These are phyloP conservation scores for Zingel zingel DNA, from an alignment of 2,113 vertebrate species.

Conservation along the genomic window DNA sequence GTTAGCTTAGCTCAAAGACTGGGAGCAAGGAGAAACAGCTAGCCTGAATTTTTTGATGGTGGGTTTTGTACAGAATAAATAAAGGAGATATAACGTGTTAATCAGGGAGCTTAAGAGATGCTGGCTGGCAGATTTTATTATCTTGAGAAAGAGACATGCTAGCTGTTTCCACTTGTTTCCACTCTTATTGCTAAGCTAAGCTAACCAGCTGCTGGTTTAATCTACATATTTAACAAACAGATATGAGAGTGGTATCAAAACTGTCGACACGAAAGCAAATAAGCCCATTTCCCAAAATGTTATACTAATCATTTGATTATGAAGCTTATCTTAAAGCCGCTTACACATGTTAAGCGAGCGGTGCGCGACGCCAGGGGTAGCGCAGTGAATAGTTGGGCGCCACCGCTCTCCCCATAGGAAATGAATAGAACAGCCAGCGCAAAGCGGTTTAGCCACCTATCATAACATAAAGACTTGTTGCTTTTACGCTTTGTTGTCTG, in stretches of 20 bases:
- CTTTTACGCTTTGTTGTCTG: not conserved
- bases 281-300: not conserved
- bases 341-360: no score
- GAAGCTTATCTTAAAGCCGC: not conserved
- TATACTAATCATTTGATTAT: not conserved
- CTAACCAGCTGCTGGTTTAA: not conserved
- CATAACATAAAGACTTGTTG: not conserved
- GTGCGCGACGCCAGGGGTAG: no score
- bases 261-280: not conserved
- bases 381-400: no score
- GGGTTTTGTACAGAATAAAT: not conserved
- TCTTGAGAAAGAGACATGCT: not conserved
- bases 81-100: not conserved
- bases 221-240: not conserved
- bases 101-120: not conserved
- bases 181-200: constrained; percentile 6
- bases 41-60: not conserved
- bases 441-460: no score
- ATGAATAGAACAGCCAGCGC: no score
- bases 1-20: not conserved
- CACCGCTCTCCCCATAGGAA: no score
- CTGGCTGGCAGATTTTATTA: no score
- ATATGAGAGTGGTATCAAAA: not conserved
- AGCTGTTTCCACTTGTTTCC: not conserved
- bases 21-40: not conserved